Percentiles rank a stretch among this genome's conserved stretches.
These are phyloP conservation scores for Gymnocypris eckloni DNA, from an alignment of 2,797 vertebrate species.

Conservation along the genomic window DNA sequence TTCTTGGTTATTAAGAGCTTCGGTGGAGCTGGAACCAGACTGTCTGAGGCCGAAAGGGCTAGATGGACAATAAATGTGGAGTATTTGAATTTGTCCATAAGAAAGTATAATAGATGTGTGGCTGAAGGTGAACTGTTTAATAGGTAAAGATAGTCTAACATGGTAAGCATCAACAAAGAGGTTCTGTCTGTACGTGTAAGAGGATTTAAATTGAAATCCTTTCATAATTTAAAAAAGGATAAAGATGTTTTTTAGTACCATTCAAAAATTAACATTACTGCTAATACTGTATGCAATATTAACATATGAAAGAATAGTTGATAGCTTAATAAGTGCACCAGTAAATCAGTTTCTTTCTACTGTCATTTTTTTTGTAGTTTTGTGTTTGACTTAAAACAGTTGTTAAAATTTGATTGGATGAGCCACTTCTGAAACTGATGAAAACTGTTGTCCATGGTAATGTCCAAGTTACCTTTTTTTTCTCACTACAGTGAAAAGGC, in stretches of 20 bases:
- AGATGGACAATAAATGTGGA: conserved; percentile 31
- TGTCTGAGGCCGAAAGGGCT: conserved; percentile 3
- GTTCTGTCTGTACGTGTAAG: neutral
- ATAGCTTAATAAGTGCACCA: neutral
- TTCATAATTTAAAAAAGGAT: neutral
- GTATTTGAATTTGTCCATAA: conserved; percentile 20
- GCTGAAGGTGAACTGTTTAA: conserved; percentile 9
- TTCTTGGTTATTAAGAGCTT: conserved; percentile 34
- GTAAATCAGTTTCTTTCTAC: neutral
- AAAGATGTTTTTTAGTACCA: neutral
- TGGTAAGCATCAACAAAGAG: neutral
- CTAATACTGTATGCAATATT: neutral
- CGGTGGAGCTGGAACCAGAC: neutral
- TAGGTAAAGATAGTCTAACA: neutral
- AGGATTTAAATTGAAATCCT: neutral
- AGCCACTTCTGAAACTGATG: neutral
- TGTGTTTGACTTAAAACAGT: neutral
- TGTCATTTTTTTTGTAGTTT: neutral
- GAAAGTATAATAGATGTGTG: neutral
- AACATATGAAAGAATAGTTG: neutral
- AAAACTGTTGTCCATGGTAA: neutral
- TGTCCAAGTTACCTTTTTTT: neutral
- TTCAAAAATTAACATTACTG: neutral
- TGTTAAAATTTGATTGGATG: neutral
- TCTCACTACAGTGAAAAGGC: neutral